These are phyloP conservation scores for Agrypnus murinus DNA, from an alignment of 2,888 invertebrate genomes.

Conservation along the genomic window DNA sequence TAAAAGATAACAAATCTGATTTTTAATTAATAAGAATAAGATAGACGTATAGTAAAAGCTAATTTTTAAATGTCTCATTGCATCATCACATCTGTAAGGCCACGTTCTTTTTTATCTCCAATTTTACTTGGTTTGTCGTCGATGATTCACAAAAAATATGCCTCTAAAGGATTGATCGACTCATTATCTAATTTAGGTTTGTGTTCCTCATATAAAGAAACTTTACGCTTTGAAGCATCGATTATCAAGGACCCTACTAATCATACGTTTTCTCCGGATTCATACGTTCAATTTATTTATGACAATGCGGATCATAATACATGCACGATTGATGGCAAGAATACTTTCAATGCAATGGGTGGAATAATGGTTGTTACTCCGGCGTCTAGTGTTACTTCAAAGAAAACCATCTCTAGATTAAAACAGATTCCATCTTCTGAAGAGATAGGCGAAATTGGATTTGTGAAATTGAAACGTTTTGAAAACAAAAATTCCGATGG, in stretches of 20 bases:
- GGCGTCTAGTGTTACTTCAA: slow-evolving; percentile 44
- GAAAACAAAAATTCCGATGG: slow-evolving; percentile 56
- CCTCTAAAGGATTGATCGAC: slow-evolving; percentile 56
- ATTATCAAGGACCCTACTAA: slow-evolving; percentile 49
- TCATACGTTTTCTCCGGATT: slow-evolving; percentile 31
- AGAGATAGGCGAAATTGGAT: slow-evolving; percentile 56
- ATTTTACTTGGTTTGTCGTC: slow-evolving; percentile 58
- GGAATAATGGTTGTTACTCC: slow-evolving; percentile 59
- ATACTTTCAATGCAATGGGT: slow-evolving; percentile 61
- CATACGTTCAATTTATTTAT: slow-evolving; percentile 56
- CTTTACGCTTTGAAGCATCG: slow-evolving; percentile 57
- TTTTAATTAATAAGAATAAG: too few relatives aligned
- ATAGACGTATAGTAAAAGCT: too few relatives aligned
- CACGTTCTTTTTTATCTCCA: slow-evolving; percentile 62
- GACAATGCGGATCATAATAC: slow-evolving; percentile 64
- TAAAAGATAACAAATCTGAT: too few relatives aligned
- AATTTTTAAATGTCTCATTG: too few relatives aligned
- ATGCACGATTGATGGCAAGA: slow-evolving; percentile 57
- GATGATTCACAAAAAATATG: slow-evolving; percentile 59
- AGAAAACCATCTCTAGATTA: slow-evolving; percentile 52
- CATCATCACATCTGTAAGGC: slow-evolving; percentile 56
- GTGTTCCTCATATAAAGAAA: slow-evolving; percentile 58
- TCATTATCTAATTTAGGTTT: slow-evolving; percentile 58
- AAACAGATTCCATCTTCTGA: slow-evolving; percentile 55
- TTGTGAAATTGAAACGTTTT: slow-evolving; percentile 55